Evolutionary conservation across 1,140 invertebrate species (phyloP).

Genomic region (Onthophagus taurus): DNA sequence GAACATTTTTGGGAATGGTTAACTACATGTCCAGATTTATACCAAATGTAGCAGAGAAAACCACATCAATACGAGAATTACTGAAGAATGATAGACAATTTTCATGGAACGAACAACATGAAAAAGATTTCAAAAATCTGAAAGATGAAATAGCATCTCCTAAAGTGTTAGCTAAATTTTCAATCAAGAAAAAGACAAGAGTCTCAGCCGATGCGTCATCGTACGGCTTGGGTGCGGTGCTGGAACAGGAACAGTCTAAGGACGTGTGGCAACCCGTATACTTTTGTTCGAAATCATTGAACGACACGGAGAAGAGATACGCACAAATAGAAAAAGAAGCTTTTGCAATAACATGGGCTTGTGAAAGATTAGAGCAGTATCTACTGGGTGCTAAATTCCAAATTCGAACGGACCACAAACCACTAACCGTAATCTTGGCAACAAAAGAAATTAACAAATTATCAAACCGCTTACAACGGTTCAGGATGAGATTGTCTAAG

Average conservation of each 20-base stretch:
- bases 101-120: not conserved
- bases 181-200: not conserved
- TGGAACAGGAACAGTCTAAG: not conserved
- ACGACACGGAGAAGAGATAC: not conserved
- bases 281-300: not conserved
- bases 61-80: not conserved
- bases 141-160: not conserved
- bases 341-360: too few species aligned
- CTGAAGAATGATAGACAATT: not conserved
- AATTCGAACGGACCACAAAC: too few species aligned
- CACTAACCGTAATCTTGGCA: too few species aligned
- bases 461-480: too few species aligned
- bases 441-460: too few species aligned
- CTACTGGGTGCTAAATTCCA: too few species aligned
- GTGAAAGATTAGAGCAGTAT: too few species aligned
- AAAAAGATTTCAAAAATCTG: not conserved
- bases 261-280: not conserved
- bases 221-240: not conserved
- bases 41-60: conserved; percentile 7
- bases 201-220: not conserved
- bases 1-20: conserved; percentile 30
- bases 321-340: too few species aligned
- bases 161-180: not conserved
- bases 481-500: too few species aligned
- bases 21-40: conserved; percentile 33